Evolutionary conservation across 2,113 vertebrate species (phyloP).

Genomic region (Triplophysa rosa): DNA sequence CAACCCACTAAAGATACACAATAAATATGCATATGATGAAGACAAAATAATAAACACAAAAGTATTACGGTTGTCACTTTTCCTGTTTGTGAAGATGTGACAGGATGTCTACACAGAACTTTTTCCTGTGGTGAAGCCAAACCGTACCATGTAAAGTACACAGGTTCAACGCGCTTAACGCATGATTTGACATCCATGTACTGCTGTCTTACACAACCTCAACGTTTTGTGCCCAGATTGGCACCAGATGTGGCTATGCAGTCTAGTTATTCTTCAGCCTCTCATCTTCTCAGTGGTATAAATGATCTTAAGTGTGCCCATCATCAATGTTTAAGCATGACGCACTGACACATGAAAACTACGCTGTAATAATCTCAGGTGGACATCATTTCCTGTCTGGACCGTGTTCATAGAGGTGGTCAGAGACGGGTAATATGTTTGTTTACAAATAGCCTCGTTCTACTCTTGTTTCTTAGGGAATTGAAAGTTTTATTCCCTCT

Average conservation of each 20-base stretch:
- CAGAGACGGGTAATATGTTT: not conserved
- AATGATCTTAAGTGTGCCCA: not conserved
- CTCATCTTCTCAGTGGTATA: not conserved
- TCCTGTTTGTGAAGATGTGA: not conserved
- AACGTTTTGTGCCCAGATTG: slow-evolving; percentile 20
- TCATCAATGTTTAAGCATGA: not conserved
- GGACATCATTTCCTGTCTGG: not conserved
- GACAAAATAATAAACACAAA: too few species aligned
- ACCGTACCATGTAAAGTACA: slow-evolving; percentile 14
- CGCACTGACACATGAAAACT: not conserved
- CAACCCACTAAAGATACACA: too few species aligned
- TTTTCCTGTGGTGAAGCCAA: not conserved
- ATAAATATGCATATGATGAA: too few species aligned
- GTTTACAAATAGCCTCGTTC: not conserved
- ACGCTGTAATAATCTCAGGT: not conserved
- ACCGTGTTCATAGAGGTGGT: not conserved
- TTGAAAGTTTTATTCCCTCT: not conserved
- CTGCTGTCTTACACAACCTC: slow-evolving; percentile 5
- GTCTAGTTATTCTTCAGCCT: not conserved
- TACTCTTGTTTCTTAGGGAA: not conserved
- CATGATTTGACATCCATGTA: slow-evolving; percentile 4
- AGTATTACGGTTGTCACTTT: not conserved
- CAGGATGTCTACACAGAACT: not conserved
- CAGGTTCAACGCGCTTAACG: not conserved
- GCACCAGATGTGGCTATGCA: slow-evolving; percentile 7